Evolutionary conservation across 2,888 invertebrate species (phyloP).

Genomic region (Orthosia gracilis): DNA sequence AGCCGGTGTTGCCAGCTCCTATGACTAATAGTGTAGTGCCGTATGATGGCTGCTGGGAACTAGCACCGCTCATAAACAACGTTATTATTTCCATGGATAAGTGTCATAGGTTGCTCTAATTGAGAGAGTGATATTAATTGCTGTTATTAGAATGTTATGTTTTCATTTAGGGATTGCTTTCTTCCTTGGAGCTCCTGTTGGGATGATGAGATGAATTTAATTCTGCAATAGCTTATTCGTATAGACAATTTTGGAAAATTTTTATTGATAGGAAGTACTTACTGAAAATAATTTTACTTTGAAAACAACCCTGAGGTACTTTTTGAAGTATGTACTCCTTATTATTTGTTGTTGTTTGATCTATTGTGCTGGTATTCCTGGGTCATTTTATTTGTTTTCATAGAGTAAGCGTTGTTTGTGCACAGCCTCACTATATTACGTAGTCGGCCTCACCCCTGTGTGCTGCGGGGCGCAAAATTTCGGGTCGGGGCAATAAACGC

Average conservation of each 20-base stretch:
- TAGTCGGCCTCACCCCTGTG: constrained; percentile 76
- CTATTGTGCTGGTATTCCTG: constrained; percentile 8
- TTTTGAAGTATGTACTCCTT: neutral
- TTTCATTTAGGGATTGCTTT: constrained; percentile 35
- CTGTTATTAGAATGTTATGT: constrained; percentile 34
- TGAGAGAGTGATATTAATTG: constrained; percentile 55
- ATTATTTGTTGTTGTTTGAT: constrained; percentile 20
- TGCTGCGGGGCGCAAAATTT: constrained; percentile 84
- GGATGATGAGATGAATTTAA: neutral
- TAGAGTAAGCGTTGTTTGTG: constrained; percentile 60
- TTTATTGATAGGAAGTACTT: too few relatives aligned
- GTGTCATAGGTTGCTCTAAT: constrained; percentile 64
- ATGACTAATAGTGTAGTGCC: constrained; percentile 87
- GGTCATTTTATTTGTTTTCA: constrained; percentile 44
- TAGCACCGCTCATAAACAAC: constrained; percentile 65
- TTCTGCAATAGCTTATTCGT: neutral
- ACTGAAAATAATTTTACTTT: neutral
- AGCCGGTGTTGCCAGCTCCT: constrained; percentile 69
- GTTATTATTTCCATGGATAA: constrained; percentile 65
- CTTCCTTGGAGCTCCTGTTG: neutral
- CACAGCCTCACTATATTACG: constrained; percentile 48
- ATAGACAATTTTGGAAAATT: too few relatives aligned
- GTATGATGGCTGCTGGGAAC: constrained; percentile 81
- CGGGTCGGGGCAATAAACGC: constrained; percentile 87
- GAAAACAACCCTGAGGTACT: neutral